phyloP scores from a whole-genome alignment of 2,113 vertebrate genomes.

The Lasiurus borealis region DNA sequence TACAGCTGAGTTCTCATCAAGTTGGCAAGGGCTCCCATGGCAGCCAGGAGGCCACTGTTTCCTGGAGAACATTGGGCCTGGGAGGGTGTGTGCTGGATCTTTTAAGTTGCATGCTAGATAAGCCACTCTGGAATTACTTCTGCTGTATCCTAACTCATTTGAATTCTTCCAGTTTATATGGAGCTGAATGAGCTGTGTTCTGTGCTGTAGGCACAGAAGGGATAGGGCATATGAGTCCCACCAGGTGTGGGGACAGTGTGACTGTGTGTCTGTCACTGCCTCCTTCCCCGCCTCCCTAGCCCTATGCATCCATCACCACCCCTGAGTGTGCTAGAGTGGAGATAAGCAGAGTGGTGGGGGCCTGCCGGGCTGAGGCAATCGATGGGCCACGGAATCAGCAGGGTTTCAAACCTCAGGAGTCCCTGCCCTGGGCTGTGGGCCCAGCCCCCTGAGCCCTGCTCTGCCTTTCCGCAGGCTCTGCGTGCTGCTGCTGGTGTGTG shows the following conservation, averaged over 20 bases:
- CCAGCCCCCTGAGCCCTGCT: neutral
- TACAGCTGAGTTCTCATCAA: rapidly evolving
- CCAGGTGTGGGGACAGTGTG: neutral
- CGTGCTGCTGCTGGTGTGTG: conserved; percentile 93
- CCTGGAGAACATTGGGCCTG: rapidly evolving
- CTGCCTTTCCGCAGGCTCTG: conserved; percentile 88
- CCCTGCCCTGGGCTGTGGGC: neutral
- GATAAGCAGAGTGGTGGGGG: neutral
- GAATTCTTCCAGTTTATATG: neutral
- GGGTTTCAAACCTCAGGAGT: neutral
- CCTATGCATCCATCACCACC: neutral
- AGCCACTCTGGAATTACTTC: neutral
- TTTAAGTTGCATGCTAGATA: neutral
- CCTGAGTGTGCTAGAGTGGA: neutral
- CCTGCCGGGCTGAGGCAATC: rapidly evolving
- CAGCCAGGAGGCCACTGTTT: neutral
- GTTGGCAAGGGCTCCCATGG: neutral
- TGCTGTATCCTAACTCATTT: neutral
- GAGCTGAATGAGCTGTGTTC: neutral
- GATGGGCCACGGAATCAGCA: rapidly evolving
- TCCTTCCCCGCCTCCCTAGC: rapidly evolving
- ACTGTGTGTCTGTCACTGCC: rapidly evolving
- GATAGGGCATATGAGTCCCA: neutral
- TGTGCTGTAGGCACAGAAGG: neutral
- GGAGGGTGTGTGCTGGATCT: neutral